A percentile compares a stretch with the other conserved stretches of the same genome.
phyloP scores from a whole-genome alignment of 2,888 invertebrate genomes.

The Eupithecia centaureata region DNA sequence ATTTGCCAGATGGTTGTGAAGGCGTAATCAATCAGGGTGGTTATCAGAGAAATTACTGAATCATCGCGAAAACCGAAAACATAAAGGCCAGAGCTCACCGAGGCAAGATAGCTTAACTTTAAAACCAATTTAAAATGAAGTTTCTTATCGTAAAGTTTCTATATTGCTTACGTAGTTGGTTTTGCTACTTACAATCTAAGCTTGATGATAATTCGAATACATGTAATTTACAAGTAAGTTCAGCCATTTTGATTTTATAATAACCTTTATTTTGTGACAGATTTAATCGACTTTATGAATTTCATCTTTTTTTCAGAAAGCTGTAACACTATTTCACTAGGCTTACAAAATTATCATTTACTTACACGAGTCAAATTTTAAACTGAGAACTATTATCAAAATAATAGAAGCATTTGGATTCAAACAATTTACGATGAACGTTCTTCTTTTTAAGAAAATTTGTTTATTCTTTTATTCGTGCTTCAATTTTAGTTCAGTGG shows the following conservation, averaged over 20 bases:
- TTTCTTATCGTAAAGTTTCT: slow-evolving; percentile 1
- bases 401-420: too few species aligned
- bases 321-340: too few species aligned
- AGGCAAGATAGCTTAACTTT: neutral
- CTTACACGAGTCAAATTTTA: too few species aligned
- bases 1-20: slow-evolving; percentile 47
- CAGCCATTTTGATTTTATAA: too few species aligned
- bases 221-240: neutral
- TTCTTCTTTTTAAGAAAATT: too few species aligned
- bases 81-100: neutral
- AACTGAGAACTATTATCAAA: too few species aligned
- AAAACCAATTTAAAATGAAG: neutral
- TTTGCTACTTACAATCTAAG: neutral
- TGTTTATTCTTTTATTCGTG: too few species aligned
- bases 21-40: slow-evolving; percentile 49
- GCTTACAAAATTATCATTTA: too few species aligned
- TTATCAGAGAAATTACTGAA: slow-evolving; percentile 43
- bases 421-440: too few species aligned
- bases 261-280: too few species aligned
- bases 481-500: neutral
- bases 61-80: slow-evolving; percentile 46
- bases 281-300: neutral
- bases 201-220: neutral
- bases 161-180: neutral
- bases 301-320: too few species aligned